Percentiles rank a stretch among this genome's conserved stretches.
Evolutionary conservation across 2,797 vertebrate species (phyloP).

Genomic region (Anolis apletophallus): DNA sequence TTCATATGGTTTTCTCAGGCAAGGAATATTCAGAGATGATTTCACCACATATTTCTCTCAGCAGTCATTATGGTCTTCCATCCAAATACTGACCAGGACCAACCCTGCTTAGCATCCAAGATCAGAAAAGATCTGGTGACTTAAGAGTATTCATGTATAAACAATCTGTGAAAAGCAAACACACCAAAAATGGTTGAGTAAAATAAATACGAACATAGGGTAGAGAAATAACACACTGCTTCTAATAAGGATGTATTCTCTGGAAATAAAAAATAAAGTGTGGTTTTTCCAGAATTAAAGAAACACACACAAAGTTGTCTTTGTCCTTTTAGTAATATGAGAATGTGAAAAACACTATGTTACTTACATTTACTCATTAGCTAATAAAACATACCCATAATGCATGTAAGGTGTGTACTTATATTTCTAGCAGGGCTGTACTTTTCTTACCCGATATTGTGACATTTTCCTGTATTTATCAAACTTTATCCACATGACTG

Average conservation of each 20-base stretch:
- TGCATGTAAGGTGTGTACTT: slow-evolving; percentile 38
- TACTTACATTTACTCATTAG: slow-evolving; percentile 45
- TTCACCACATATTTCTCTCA: no score
- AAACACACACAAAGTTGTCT: slow-evolving; percentile 55
- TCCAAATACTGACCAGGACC: no score
- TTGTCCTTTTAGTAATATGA: slow-evolving; percentile 49
- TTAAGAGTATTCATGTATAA: no score
- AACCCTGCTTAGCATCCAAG: no score
- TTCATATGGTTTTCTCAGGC: no score
- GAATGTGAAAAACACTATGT: background rate
- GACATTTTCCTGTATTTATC: slow-evolving; percentile 53
- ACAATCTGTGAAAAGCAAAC: background rate
- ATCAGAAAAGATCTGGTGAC: no score
- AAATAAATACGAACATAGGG: slow-evolving; percentile 22
- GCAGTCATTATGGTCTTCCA: no score
- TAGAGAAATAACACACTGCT: slow-evolving; percentile 45
- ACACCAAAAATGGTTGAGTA: slow-evolving; percentile 36
- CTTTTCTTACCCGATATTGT: slow-evolving; percentile 47
- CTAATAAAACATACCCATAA: slow-evolving; percentile 14
- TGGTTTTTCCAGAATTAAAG: slow-evolving; percentile 37
- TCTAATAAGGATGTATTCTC: slow-evolving; percentile 26
- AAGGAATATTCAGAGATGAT: no score
- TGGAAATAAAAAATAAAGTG: slow-evolving; percentile 41
- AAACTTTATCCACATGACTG: slow-evolving; percentile 39
- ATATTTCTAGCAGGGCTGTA: slow-evolving; percentile 30